phyloP scores from a whole-genome alignment of 2,888 invertebrate genomes.

The Drosophila peninsularis region DNA sequence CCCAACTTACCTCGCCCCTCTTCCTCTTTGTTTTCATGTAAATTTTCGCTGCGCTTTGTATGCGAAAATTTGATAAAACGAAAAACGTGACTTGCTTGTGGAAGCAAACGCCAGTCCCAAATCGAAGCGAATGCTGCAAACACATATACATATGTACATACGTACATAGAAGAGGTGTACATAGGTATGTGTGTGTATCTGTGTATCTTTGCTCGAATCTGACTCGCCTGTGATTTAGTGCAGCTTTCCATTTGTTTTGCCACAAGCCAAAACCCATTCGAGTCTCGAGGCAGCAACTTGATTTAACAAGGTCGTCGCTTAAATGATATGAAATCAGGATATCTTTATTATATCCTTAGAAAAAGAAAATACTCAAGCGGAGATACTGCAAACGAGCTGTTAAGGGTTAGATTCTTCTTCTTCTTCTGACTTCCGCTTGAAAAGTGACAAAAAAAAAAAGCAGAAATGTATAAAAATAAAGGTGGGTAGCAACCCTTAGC shows the following conservation, averaged over 20 bases:
- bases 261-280: constrained; percentile 24
- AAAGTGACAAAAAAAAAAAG: constrained; percentile 21
- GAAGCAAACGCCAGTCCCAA: constrained; percentile 34
- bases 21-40: constrained; percentile 62
- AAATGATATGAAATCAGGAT: constrained; percentile 73
- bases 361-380: constrained; percentile 11
- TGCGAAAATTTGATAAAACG: constrained; percentile 78
- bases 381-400: constrained; percentile 30
- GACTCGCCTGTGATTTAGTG: constrained; percentile 58
- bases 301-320: constrained; percentile 67
- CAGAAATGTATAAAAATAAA: constrained; percentile 18
- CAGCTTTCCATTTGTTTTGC: constrained; percentile 59
- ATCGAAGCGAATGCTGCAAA: constrained; percentile 24
- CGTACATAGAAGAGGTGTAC: constrained; percentile 13
- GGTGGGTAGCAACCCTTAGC: constrained; percentile 52
- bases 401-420: constrained; percentile 57
- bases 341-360: constrained; percentile 59
- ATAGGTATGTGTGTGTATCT: constrained; percentile 11
- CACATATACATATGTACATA: neutral
- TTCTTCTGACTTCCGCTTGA: constrained; percentile 39
- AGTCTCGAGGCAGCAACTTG: constrained; percentile 50
- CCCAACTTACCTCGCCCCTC: neutral
- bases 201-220: constrained; percentile 52
- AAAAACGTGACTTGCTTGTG: constrained; percentile 80
- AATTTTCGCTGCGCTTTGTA: constrained; percentile 67